phyloP scores from a whole-genome alignment of 2,888 invertebrate species.

The Rotaria sp. region DNA sequence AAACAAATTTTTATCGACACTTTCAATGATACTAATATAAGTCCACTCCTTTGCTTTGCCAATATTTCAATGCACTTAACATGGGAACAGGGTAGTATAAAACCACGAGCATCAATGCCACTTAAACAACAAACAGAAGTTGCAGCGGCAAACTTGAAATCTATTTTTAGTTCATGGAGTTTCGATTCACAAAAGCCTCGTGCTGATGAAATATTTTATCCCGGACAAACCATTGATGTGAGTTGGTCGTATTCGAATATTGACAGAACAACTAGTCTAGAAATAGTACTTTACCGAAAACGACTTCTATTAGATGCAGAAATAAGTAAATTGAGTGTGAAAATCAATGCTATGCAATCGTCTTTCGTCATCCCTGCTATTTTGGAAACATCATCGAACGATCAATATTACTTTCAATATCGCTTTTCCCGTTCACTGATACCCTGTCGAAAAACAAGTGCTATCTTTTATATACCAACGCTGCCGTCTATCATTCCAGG shows the following conservation, averaged over 20 bases:
- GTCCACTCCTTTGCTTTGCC: too few relatives aligned
- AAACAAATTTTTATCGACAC: too few relatives aligned
- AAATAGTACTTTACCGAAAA: background rate
- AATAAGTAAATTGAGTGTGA: background rate
- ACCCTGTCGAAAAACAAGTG: background rate
- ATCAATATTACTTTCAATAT: background rate
- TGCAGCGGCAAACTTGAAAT: background rate
- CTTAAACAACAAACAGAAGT: background rate
- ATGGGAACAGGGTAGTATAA: background rate
- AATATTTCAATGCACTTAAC: too few relatives aligned
- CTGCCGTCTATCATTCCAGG: background rate
- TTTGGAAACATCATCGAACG: background rate
- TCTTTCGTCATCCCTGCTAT: background rate
- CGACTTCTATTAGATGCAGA: background rate
- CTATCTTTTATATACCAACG: background rate
- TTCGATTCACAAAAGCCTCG: background rate
- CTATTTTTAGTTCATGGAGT: background rate
- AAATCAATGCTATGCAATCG: background rate
- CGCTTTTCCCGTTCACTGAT: background rate
- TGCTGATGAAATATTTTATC: background rate
- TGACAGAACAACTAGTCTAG: background rate
- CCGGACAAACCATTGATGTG: background rate
- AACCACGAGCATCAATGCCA: background rate
- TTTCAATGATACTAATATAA: too few relatives aligned
- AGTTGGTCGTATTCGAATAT: background rate